Percentiles rank a stretch among this genome's conserved stretches.
phyloP scores from a whole-genome alignment of 2,888 invertebrate species.

The Oeneis ivallda region DNA sequence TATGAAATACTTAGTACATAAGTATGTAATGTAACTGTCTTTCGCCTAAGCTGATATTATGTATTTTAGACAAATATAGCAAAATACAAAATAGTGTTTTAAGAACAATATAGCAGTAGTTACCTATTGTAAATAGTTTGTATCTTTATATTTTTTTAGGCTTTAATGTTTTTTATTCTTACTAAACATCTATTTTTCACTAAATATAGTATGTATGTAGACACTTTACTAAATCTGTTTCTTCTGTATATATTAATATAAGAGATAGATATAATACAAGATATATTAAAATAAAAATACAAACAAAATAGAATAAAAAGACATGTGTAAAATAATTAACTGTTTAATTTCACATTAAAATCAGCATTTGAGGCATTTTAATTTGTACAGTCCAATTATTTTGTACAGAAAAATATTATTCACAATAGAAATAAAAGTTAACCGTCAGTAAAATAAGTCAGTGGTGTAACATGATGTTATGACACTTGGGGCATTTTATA shows the following conservation, averaged over 20 bases:
- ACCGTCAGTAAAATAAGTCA: constrained; percentile 19
- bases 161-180: background rate
- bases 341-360: constrained; percentile 25
- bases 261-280: background rate
- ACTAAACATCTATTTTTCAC: background rate
- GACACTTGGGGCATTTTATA: background rate
- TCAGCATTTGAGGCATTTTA: constrained; percentile 36
- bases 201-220: background rate
- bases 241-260: background rate
- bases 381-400: constrained; percentile 28
- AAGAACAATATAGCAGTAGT: background rate
- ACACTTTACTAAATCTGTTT: background rate
- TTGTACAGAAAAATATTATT: constrained; percentile 32
- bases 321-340: constrained; percentile 34
- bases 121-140: background rate
- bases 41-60: background rate
- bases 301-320: constrained; percentile 21
- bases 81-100: constrained; percentile 1
- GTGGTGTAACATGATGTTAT: constrained; percentile 1
- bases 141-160: background rate
- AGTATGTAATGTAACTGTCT: constrained; percentile 18
- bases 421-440: constrained; percentile 20
- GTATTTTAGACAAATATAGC: constrained; percentile 13
- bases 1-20: background rate
- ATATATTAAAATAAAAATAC: no score